phyloP scores from a whole-genome alignment of 2,113 vertebrate species.

The Aviceda subcristata region DNA sequence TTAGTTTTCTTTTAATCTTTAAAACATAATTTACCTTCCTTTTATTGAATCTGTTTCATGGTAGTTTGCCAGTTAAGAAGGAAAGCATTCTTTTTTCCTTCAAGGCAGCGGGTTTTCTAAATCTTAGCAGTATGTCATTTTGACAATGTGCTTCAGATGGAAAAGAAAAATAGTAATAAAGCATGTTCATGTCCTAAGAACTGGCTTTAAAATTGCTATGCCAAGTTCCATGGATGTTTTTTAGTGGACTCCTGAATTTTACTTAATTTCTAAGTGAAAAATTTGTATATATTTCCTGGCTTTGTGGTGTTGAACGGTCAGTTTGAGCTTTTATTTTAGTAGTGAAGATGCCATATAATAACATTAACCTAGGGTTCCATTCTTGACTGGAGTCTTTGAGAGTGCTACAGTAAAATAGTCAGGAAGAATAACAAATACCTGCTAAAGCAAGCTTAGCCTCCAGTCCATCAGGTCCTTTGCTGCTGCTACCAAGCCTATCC shows the following conservation, averaged over 20 bases:
- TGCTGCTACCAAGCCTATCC: neutral
- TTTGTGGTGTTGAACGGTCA: neutral
- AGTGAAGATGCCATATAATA: neutral
- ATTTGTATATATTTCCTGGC: neutral
- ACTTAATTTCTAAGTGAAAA: neutral
- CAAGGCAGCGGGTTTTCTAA: neutral
- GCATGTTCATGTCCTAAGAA: neutral
- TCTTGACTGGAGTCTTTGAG: neutral
- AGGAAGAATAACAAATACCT: neutral
- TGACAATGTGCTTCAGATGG: neutral
- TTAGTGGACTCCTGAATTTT: neutral
- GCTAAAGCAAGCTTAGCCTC: neutral
- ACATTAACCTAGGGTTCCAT: neutral
- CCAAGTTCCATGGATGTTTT: neutral
- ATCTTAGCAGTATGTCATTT: neutral
- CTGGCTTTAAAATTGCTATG: neutral
- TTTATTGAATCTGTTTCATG: neutral
- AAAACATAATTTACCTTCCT: neutral
- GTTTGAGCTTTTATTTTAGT: neutral
- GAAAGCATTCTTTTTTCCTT: neutral
- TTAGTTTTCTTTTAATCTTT: neutral
- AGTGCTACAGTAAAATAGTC: neutral
- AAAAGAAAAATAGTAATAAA: neutral
- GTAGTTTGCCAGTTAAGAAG: neutral
- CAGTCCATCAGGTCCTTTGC: neutral